Evolutionary conservation across 2,888 invertebrate genomes (phyloP), one percentile per base, ranked within the genome.

Genomic region (Cephus runcator): DNA sequence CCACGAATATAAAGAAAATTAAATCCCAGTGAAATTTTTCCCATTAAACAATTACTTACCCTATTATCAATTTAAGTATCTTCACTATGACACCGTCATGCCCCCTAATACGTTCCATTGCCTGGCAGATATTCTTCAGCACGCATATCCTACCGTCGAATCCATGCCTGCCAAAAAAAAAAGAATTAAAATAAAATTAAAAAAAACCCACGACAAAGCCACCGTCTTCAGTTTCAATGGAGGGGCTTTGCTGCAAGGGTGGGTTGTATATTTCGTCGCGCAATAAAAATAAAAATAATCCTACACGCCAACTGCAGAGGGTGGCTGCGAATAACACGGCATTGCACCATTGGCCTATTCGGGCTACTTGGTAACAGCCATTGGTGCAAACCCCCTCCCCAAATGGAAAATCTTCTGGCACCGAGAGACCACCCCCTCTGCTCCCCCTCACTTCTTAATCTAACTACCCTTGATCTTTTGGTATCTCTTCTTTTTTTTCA

Each of bases 81-180:
- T 91, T 91, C 40, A 83, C 83, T 69, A 91, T 79, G 2, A 88
- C 87, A 23, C 91, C 90, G 34, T 86, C 85, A 15, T 79, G 83
- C 4, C 77, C 81, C 15, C 78, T 77, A n/a, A 94, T 90, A 85
- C 93, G 92, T 79, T 92, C 91, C 78, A 92, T 92, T 4, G 94
- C 93, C 85, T 96, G 95, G 86, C 96, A 96, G 78, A 96, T 93
- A 82, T 94, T 94, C 84, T 94, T 93, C 87, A 94, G 92, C 73
- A 96, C 91, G 87, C 96, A 96, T 23, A 93, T 92, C 73, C 92
- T 92, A 0, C 95, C 95, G 86, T 95, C 92, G 69, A 95, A 90
- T 73, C 94, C 95, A 85, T 93, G 92, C 78, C 95, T 95, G 90
- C 79, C 93, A 93, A 82, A 79, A 81, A 80, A 40, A 15, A 12